Base-by-base conservation (phyloP, 2,797 vertebrate genomes). In the Micrastur ruficollis region DNA sequence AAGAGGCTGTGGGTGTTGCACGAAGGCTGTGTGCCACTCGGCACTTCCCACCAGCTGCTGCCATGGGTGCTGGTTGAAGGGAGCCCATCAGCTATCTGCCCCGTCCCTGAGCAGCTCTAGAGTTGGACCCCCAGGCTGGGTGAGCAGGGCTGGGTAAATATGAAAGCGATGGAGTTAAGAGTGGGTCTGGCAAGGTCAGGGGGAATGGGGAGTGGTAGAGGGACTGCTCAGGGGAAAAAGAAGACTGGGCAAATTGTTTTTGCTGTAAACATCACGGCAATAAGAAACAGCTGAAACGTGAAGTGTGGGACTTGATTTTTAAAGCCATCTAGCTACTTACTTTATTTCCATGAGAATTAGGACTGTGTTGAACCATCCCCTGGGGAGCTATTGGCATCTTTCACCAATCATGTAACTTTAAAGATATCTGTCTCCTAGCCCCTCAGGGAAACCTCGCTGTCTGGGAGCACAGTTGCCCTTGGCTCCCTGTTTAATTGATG, bases 21-120 rank as follows among this genome's bases (percentile, higher is more conserved):
- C 0, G 0, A 36, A 49, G 22, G 6, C 63, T 25, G 25, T 2
- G 1, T 16, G 14, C 8, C 1, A 14, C 46, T 38, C 4, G 1
- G 1, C 0, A 0, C 25, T 55, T 62, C 38, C 50, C 0, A 0
- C 20, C 1, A 2, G 68, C 50, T 52, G 31, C 56, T 71, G 65
- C 86, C 5, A 0, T 16, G 61, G 36, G 46, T 20, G 26, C 12
- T 0, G 0, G 47, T n/a, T 38, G 73, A 11, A 19, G 59, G 34
- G 59, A 70, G 34, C 38, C 83, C 1, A 0, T 7, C 8, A 4
- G 21, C 16, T 46, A 7, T 58, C 26, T 65, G 32, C 38, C 26
- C 2, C 1, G 23, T 15, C 49, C 65, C 42, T 5, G 25, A 49
- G 66, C 23, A 38, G 22, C 40, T 55, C 40, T 1, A 1, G 42